Percentiles rank a stretch among this genome's conserved stretches.
phyloP scores from a whole-genome alignment of 2,888 invertebrate genomes.

The Eurois occulta region DNA sequence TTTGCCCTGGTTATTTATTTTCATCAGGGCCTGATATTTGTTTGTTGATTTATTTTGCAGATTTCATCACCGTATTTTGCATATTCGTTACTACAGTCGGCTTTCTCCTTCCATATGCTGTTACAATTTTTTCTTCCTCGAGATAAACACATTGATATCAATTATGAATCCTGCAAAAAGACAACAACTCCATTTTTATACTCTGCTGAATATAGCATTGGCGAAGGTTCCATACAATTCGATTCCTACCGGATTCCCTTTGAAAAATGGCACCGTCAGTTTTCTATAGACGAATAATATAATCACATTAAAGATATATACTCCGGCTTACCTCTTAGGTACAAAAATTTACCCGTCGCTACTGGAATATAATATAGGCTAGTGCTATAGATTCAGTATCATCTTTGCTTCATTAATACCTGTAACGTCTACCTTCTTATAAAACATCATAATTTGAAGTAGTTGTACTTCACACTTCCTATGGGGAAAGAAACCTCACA shows the following conservation, averaged over 20 bases:
- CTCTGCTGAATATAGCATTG: neutral
- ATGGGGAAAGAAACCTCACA: conserved; percentile 1
- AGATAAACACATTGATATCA: neutral
- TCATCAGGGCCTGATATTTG: neutral
- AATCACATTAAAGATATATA: too few relatives aligned
- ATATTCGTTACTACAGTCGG: neutral
- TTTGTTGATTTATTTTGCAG: neutral
- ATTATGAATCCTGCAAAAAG: neutral
- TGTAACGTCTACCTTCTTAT: neutral
- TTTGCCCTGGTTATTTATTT: neutral
- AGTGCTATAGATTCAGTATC: neutral
- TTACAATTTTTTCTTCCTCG: neutral
- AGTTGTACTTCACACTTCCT: neutral
- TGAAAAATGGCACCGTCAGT: too few relatives aligned
- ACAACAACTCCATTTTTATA: neutral
- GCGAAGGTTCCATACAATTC: too few relatives aligned
- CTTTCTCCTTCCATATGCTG: neutral
- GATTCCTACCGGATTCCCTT: too few relatives aligned
- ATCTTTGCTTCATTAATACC: neutral
- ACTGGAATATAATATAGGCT: neutral
- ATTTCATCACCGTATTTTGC: neutral
- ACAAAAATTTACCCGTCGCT: too few relatives aligned
- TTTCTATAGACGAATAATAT: too few relatives aligned
- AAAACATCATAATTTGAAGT: conserved; percentile 14
- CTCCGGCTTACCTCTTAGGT: too few relatives aligned